Evolutionary conservation across 1,140 invertebrate genomes (phyloP).

Genomic region (Rhopalosiphum maidis): DNA sequence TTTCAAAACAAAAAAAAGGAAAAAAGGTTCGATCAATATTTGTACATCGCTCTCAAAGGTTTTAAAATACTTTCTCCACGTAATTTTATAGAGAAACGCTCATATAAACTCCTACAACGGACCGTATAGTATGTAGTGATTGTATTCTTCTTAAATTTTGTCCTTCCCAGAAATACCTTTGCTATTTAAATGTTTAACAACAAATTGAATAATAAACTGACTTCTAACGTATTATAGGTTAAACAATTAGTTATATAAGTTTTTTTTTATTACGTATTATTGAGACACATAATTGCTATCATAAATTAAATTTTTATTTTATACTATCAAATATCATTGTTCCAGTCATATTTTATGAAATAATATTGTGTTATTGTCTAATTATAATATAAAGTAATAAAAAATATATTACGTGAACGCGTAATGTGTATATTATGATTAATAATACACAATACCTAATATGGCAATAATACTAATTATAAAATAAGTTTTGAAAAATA

Average conservation of each 20-base stretch:
- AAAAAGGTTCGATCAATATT: not conserved
- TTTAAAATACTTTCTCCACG: not conserved
- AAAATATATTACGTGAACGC: too few species aligned
- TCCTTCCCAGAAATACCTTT: not conserved
- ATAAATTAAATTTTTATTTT: too few species aligned
- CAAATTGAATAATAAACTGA: not conserved
- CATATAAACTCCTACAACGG: too few species aligned
- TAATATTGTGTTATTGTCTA: not conserved
- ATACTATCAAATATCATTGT: too few species aligned
- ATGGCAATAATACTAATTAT: not conserved
- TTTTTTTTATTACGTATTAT: not conserved
- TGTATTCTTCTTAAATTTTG: not conserved
- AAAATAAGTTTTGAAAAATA: not conserved
- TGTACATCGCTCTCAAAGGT: not conserved
- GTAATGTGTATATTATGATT: not conserved
- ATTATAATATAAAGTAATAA: not conserved
- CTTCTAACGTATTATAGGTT: not conserved
- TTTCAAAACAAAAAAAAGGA: slow-evolving; percentile 5
- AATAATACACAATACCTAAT: not conserved
- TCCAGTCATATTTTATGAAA: not conserved
- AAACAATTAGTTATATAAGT: not conserved
- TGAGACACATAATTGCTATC: too few species aligned
- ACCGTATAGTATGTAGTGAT: not conserved
- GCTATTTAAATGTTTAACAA: not conserved
- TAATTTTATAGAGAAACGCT: not conserved